Conservation (phyloP, 2,888 invertebrate genomes). For the Drosophila affinis region DNA sequence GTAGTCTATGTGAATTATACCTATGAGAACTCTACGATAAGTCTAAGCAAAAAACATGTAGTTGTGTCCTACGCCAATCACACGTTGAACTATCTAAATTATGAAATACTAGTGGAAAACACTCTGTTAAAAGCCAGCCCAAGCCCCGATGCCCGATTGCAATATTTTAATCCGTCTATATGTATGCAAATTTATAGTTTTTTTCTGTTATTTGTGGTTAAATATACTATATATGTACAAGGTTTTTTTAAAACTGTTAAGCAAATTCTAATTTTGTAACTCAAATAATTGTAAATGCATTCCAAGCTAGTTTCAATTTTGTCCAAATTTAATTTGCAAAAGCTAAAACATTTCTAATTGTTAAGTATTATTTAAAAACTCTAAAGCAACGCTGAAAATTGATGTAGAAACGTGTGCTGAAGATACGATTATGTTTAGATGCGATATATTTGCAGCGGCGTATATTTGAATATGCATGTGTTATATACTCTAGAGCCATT, state of each 20-base stretch:
- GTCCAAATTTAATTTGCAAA: conserved; percentile 66
- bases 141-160: conserved; percentile 48
- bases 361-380: conserved; percentile 65
- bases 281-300: conserved; percentile 67
- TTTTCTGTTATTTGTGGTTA: conserved; percentile 41
- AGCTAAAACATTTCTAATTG: conserved; percentile 40
- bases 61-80: conserved; percentile 71
- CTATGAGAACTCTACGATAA: conserved; percentile 43
- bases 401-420: conserved; percentile 38
- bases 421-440: conserved; percentile 29
- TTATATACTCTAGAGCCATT: conserved; percentile 53
- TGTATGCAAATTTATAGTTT: conserved; percentile 32
- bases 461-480: conserved; percentile 49
- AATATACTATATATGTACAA: conserved; percentile 21
- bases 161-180: conserved; percentile 69
- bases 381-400: conserved; percentile 42
- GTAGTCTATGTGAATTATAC: conserved; percentile 64
- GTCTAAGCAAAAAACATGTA: conserved; percentile 62
- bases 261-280: conserved; percentile 34
- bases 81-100: conserved; percentile 27
- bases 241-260: conserved; percentile 54
- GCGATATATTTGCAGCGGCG: conserved; percentile 25
- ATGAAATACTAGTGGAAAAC: conserved; percentile 25
- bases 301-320: conserved; percentile 70
- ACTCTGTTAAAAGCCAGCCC: conserved; percentile 25